A percentile compares a stretch with the other conserved stretches of the same genome.
Conservation (phyloP, 1,140 invertebrate genomes). For the Agraylea sexmaculata region DNA sequence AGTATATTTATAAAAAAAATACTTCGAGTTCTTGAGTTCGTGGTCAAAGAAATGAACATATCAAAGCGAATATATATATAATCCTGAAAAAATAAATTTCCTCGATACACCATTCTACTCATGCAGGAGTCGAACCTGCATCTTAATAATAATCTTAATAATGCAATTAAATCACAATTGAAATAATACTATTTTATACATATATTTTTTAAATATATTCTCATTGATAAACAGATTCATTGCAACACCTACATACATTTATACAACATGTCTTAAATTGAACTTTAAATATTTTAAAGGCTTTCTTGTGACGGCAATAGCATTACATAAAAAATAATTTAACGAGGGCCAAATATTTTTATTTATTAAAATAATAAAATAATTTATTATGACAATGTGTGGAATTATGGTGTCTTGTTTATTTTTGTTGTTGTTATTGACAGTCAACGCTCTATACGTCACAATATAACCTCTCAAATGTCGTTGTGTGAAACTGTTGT, state of each 20-base stretch:
- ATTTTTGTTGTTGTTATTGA: too few relatives aligned
- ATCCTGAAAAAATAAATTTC: background rate
- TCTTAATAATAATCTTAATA: background rate
- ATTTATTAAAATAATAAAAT: too few relatives aligned
- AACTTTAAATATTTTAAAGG: background rate
- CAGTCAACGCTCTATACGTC: too few relatives aligned
- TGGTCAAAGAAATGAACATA: background rate
- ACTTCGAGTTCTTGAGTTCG: background rate
- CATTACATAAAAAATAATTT: constrained; percentile 3
- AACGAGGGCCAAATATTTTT: too few relatives aligned
- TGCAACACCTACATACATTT: background rate
- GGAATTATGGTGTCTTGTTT: too few relatives aligned
- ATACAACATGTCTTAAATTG: background rate
- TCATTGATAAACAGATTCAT: background rate
- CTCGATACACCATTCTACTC: background rate
- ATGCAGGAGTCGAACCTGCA: background rate
- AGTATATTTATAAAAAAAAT: background rate
- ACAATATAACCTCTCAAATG: too few relatives aligned
- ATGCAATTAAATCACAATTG: background rate
- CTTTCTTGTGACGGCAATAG: background rate
- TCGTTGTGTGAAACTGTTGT: too few relatives aligned
- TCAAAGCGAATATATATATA: background rate
- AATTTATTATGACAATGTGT: too few relatives aligned
- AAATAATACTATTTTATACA: background rate
- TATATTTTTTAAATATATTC: background rate